Evolutionary conservation across 2,888 invertebrate species (phyloP).

Genomic region (Tetragonula carbonaria): DNA sequence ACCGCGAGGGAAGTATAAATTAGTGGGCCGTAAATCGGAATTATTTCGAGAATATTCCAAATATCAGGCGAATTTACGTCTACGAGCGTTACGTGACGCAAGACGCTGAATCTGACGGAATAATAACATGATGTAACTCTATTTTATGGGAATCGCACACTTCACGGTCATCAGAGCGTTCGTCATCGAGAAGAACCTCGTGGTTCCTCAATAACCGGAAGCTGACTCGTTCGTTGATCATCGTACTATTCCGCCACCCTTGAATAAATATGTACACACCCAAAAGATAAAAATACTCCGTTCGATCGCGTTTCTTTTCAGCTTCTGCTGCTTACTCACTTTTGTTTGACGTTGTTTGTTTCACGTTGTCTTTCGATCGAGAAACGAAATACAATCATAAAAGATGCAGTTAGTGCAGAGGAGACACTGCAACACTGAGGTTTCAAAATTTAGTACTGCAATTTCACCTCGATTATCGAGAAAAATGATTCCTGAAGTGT

Average conservation of each 20-base stretch:
- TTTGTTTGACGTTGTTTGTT: neutral
- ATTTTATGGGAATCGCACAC: conserved; percentile 14
- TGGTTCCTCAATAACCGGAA: neutral
- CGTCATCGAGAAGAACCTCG: conserved; percentile 29
- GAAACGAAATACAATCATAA: too few species aligned
- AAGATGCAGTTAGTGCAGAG: too few species aligned
- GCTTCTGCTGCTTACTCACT: neutral
- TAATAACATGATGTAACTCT: conserved; percentile 31
- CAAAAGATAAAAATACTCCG: conserved; percentile 59
- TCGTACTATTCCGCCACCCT: conserved; percentile 15
- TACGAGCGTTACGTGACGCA: conserved; percentile 14
- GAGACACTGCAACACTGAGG: accelerated
- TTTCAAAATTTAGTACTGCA: neutral
- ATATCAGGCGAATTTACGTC: conserved; percentile 7
- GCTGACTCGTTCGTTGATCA: conserved; percentile 55
- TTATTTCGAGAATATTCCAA: neutral
- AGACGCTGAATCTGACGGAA: neutral
- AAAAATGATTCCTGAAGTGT: too few species aligned
- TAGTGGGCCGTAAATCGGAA: conserved; percentile 8
- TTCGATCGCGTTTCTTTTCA: neutral
- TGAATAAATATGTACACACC: conserved; percentile 16
- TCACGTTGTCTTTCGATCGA: neutral
- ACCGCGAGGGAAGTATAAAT: neutral
- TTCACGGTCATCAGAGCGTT: conserved; percentile 22
- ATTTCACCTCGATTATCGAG: too few species aligned